phyloP scores from a whole-genome alignment of 2,888 invertebrate species.

The Eristalinus aeneus region DNA sequence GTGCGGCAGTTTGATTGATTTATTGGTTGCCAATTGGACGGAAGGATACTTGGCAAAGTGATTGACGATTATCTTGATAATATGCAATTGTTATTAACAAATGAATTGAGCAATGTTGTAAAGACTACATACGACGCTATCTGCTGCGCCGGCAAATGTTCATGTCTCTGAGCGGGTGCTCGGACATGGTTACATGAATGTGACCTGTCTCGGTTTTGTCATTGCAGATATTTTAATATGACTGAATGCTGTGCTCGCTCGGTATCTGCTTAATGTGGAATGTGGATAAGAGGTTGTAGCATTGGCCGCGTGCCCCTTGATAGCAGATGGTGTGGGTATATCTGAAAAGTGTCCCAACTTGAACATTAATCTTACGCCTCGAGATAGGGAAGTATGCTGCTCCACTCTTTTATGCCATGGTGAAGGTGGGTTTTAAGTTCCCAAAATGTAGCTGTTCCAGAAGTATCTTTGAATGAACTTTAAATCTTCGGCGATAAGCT shows the following conservation, averaged over 20 bases:
- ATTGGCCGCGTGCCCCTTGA: background rate
- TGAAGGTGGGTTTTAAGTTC: background rate
- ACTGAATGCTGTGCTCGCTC: background rate
- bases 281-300: background rate
- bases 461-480: too few species aligned
- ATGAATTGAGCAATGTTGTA: slow-evolving; percentile 51
- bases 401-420: background rate
- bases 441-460: too few species aligned
- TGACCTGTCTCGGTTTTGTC: background rate
- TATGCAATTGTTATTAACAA: slow-evolving; percentile 55
- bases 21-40: slow-evolving; percentile 45
- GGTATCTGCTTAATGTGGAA: background rate
- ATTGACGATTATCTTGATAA: slow-evolving; percentile 54
- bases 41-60: slow-evolving; percentile 56
- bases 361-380: background rate
- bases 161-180: background rate
- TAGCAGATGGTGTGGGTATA: background rate
- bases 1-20: slow-evolving; percentile 65
- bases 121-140: slow-evolving; percentile 45
- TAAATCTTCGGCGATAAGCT: too few species aligned
- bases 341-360: background rate
- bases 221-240: background rate
- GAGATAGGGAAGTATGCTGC: background rate
- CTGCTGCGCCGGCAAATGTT: slow-evolving; percentile 10
- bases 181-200: background rate